Conservation (phyloP, 2,888 invertebrate species). For the Dryomyza anilis region DNA sequence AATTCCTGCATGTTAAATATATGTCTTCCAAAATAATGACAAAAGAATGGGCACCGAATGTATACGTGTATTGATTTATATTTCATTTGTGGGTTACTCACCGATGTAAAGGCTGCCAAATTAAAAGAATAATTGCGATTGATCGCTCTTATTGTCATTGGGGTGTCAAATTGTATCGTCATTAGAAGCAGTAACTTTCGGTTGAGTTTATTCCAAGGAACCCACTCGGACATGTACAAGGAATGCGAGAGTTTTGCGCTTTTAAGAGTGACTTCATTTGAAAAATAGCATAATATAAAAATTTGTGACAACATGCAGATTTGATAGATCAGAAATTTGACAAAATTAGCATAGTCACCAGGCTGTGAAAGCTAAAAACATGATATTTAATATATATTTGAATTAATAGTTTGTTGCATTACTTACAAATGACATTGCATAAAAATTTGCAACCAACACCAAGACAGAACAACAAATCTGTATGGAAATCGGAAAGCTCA, state of each 20-base stretch:
- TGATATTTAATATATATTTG: background rate
- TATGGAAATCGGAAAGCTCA: conserved; percentile 42
- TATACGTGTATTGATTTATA: no score
- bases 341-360: background rate
- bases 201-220: conserved; percentile 37
- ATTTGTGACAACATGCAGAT: conserved; percentile 44
- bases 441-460: conserved; percentile 47
- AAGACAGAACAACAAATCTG: conserved; percentile 47
- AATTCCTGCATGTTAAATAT: no score
- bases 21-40: no score
- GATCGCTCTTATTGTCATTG: conserved; percentile 41
- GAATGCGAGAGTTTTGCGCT: conserved; percentile 40
- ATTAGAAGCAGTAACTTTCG: conserved; percentile 41
- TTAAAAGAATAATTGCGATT: conserved; percentile 42
- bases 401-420: background rate
- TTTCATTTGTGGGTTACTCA: no score
- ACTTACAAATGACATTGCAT: conserved; percentile 46
- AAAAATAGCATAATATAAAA: conserved; percentile 46
- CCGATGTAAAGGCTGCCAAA: conserved; percentile 44
- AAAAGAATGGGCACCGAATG: no score
- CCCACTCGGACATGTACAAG: conserved; percentile 45
- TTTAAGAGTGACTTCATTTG: conserved; percentile 42
- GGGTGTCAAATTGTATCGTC: conserved; percentile 39
- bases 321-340: conserved; percentile 36
- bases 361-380: background rate